Conservation (phyloP, 2,797 vertebrate species). For the Cryptoblepharus egeriae region DNA sequence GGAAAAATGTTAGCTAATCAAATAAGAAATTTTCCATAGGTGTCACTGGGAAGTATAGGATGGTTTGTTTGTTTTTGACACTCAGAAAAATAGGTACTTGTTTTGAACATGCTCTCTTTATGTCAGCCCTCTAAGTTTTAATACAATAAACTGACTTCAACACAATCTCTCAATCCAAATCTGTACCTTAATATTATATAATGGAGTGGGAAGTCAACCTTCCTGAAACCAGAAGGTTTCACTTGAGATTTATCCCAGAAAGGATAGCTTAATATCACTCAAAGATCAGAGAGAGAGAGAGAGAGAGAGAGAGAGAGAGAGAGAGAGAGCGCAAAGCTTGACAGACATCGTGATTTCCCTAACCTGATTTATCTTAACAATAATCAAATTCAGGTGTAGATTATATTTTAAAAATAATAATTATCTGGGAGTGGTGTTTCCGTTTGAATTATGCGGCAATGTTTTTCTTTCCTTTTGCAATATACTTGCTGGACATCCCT, state of each 20-base stretch:
- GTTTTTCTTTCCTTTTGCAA: not conserved
- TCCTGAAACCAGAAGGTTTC: too few species aligned
- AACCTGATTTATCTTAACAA: constrained; percentile 28
- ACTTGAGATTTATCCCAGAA: not conserved
- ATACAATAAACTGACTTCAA: not conserved
- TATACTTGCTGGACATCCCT: not conserved
- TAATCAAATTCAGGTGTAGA: constrained; percentile 39
- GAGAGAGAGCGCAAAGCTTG: not conserved
- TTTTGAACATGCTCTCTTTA: not conserved
- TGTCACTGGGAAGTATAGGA: too few species aligned
- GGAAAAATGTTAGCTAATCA: not conserved
- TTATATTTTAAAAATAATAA: not conserved
- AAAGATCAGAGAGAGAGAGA: not conserved
- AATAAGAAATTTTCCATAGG: not conserved
- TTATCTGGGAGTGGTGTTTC: too few species aligned
- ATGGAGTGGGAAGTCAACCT: not conserved
- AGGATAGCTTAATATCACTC: not conserved
- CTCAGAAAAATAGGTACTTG: not conserved
- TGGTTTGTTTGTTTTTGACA: not conserved
- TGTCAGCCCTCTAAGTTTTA: too few species aligned
- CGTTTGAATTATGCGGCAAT: not conserved
- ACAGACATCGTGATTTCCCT: not conserved
- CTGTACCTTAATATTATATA: not conserved
- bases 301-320: too few species aligned
- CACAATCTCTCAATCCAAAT: not conserved